Conservation (phyloP, 2,888 invertebrate species). For the Limnephilus auricula region DNA sequence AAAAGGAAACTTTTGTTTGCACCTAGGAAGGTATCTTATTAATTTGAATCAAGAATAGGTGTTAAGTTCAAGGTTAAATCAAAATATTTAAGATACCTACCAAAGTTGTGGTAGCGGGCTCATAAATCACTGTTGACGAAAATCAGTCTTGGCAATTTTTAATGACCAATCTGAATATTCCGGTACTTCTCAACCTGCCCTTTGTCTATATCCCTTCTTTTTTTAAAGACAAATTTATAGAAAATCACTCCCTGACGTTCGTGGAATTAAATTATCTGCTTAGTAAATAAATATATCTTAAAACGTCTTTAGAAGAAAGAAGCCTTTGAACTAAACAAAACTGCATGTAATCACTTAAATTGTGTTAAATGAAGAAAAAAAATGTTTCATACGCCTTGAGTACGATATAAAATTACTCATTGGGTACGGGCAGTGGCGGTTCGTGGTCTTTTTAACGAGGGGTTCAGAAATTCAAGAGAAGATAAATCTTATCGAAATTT, state of each 20-base stretch:
- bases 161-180: no score
- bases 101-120: no score
- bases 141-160: no score
- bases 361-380: neutral
- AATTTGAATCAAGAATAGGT: neutral
- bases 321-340: neutral
- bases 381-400: neutral
- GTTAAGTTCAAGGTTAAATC: neutral
- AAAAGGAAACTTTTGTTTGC: neutral
- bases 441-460: no score
- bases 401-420: neutral
- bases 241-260: no score
- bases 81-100: no score
- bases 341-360: neutral
- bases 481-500: no score
- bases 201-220: no score
- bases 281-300: neutral
- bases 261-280: neutral
- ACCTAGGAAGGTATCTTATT: neutral
- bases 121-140: neutral
- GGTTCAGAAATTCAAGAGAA: no score
- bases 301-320: neutral
- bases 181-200: no score
- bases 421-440: neutral
- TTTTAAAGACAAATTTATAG: no score